Evolutionary conservation across 2,113 vertebrate species (phyloP).

Genomic region (Alectura lathami): DNA sequence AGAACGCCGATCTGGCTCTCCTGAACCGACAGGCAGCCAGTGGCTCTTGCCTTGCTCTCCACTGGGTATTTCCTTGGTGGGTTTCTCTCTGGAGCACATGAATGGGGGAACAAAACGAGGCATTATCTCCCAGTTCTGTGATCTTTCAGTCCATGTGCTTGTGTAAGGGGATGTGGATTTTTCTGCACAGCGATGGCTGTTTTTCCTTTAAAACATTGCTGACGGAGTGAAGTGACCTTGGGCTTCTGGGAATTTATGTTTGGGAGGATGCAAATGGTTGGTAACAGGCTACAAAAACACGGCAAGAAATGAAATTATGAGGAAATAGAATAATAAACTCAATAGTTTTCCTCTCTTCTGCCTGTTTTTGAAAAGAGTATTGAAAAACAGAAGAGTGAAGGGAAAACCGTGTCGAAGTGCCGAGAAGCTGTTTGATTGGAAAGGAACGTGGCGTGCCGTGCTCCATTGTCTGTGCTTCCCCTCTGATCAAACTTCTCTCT

Average conservation of each 20-base stretch:
- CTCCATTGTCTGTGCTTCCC: conserved; percentile 3
- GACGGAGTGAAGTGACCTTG: conserved; percentile 34
- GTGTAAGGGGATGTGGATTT: neutral
- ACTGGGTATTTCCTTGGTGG: neutral
- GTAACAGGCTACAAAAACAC: conserved; percentile 22
- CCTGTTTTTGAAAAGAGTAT: neutral
- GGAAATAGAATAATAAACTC: neutral
- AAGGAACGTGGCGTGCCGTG: neutral
- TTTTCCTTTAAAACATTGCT: conserved; percentile 30
- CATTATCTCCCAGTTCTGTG: neutral
- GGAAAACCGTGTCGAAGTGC: neutral
- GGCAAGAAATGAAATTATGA: neutral
- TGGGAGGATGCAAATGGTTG: conserved; percentile 35
- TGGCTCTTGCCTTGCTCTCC: neutral
- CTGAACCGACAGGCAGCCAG: neutral
- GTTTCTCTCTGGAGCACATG: neutral
- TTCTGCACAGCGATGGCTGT: neutral
- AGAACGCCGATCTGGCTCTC: neutral
- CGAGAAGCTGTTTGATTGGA: neutral
- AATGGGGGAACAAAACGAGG: neutral
- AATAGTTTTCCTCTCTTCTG: neutral
- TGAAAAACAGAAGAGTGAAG: neutral
- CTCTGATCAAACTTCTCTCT: conserved; percentile 28
- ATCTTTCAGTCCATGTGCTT: neutral
- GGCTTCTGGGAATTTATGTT: conserved; percentile 38